Base-by-base conservation (phyloP, 2,888 invertebrate species). In the Venustoraphidia nigricollis region DNA sequence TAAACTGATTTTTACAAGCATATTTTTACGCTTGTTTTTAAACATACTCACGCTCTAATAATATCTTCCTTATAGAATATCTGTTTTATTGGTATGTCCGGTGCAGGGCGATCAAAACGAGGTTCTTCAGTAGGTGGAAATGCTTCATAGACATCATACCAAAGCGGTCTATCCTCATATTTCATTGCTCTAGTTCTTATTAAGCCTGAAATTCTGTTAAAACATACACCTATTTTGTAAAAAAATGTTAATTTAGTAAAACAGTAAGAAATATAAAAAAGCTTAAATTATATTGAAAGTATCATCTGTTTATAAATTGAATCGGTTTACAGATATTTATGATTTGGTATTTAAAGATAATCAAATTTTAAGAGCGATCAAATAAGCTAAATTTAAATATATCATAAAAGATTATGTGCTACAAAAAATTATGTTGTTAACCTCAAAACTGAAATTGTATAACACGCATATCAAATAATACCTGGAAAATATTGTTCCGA, bases 71-170 rank as follows among this genome's bases (percentile, higher is more conserved):
- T 67, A 59, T 91, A 94, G 56, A 91, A 83, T 56, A 93, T 86
- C 53, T 74, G 68, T 57, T 68, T 75, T 9, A 91, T 65, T 10
- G 76, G 70, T 9, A 73, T 67, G 50, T 77, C 74, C 1, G 79
- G 73, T 36, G 71, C 74, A 6, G 78, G 76, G 59, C 82, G 73
- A 54, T 85, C 82, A 66, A 73, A 88, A 51, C 73, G 71, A 8
- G 96, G 96, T 59, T 90, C 88, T 41, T 78, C 67, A 54, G 80
- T 78, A 2, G 97, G 96, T 8, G 96, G 96, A 69, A 92, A 93
- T 1, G 85, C 80, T 66, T 80, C 79, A 63, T 94, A 96, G 17
- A 97, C 70, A 61, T 91, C 87, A 62, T 84, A 92, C 97, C 97
- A 97, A 9, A 96, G 51, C 0, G 97, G 97, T 53, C 84, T 76